Conservation (phyloP, 2,888 invertebrate genomes). For the Melanchra persicariae region DNA sequence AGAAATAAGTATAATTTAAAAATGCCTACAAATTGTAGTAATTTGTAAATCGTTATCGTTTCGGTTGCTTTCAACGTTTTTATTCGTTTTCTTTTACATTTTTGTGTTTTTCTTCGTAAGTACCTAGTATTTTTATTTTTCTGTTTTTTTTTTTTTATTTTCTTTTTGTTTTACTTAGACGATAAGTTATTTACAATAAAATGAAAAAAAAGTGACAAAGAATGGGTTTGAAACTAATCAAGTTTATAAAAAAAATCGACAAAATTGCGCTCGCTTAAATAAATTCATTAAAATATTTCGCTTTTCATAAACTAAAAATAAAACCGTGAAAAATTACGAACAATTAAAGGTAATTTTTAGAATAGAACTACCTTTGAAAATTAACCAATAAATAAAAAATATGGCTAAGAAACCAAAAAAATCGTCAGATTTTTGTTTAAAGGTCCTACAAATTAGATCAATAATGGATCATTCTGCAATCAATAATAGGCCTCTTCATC, state of each 20-base stretch:
- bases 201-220: neutral
- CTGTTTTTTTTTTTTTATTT: neutral
- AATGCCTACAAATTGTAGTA: constrained; percentile 19
- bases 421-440: fast-evolving
- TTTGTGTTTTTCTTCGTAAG: constrained; percentile 12
- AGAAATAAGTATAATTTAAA: constrained; percentile 27
- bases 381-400: neutral
- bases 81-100: neutral
- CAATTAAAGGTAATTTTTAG: neutral
- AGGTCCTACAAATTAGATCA: neutral
- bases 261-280: too few species aligned
- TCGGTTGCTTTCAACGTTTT: neutral
- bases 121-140: neutral
- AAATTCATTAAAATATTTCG: neutral
- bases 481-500: neutral
- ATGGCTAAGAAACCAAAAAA: neutral
- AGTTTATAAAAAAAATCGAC: too few species aligned
- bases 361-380: neutral
- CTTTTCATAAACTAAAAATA: neutral
- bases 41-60: constrained; percentile 29
- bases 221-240: constrained; percentile 17
- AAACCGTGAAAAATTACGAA: neutral
- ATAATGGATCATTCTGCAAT: neutral
- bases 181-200: neutral
- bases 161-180: neutral